Evolutionary conservation across 2,113 vertebrate species (phyloP).

Genomic region (Polypterus senegalus): DNA sequence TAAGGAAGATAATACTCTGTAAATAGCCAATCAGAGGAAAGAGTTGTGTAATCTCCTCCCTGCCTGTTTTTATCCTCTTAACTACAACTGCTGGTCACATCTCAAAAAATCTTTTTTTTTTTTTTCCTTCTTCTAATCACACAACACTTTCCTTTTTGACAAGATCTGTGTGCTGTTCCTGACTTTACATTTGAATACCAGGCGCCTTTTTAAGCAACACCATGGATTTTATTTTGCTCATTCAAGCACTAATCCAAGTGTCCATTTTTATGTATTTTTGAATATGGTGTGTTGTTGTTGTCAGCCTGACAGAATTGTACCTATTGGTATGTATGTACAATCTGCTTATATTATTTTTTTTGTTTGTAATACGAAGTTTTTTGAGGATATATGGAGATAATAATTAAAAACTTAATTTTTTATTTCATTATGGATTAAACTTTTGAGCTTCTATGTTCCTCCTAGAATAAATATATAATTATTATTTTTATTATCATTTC

Average conservation of each 20-base stretch:
- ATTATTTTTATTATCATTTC: too few relatives aligned
- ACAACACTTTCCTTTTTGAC: neutral
- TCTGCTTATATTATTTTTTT: neutral
- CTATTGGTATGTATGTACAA: slow-evolving; percentile 56
- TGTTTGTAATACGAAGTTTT: slow-evolving; percentile 5
- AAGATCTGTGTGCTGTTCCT: too few relatives aligned
- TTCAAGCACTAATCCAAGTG: neutral
- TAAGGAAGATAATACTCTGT: too few relatives aligned
- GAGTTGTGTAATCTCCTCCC: slow-evolving; percentile 57
- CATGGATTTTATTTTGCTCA: too few relatives aligned
- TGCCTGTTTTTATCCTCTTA: slow-evolving; percentile 74
- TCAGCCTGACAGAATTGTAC: slow-evolving; percentile 63
- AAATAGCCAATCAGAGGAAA: slow-evolving; percentile 30
- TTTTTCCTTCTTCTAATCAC: neutral
- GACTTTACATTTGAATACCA: too few relatives aligned
- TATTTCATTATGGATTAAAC: too few relatives aligned
- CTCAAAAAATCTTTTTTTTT: neutral
- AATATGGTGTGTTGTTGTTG: slow-evolving; percentile 78
- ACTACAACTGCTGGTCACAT: slow-evolving; percentile 18
- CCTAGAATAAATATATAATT: too few relatives aligned
- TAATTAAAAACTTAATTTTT: too few relatives aligned
- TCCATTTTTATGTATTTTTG: slow-evolving; percentile 46
- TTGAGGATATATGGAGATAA: too few relatives aligned
- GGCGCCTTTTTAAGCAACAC: too few relatives aligned
- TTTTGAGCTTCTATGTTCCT: too few relatives aligned